Base-by-base conservation (phyloP, 2,113 vertebrate species). In the Astur gentilis region DNA sequence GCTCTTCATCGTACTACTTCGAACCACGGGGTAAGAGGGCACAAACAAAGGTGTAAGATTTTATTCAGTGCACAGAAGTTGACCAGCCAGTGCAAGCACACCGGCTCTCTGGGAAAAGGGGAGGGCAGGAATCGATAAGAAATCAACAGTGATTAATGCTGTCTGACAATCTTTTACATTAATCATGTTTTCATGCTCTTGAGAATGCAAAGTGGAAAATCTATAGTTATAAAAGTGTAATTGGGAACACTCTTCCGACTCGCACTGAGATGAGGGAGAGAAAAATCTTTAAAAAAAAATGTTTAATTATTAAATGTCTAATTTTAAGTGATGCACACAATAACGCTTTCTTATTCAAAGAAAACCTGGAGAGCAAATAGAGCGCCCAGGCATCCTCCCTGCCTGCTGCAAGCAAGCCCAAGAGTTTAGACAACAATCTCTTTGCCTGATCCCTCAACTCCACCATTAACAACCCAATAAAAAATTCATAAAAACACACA, bases 71-170 rank as follows among this genome's bases (percentile, higher is more conserved):
- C 50, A 62, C 75, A 45, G 49, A 55, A 92, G 90, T 20, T 83
- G 91, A 89, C 10, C 0, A 8, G 84, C 47, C 45, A 62, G 72
- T 40, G 71, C 47, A 90, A 93, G 50, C 73, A 77, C 26, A 66
- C 15, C 0, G 4, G 58, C 73, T 90, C 88, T 70, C 69, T 27
- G 54, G 94, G 61, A 84, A 83, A 75, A 90, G 27, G 14, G 49
- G 36, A 86, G 88, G 36, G 49, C 52, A 87, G 61, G 60, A 96
- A 98, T 97, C 88, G 0, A 96, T 97, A 95, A 60, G 67, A 95
- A 97, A 97, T 97, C 95, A 96, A 72, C 91, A 96, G 57, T 97
- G 96, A 97, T 97, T 97, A 97, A 97, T 97, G 97, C 84, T 85
- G 87, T 89, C 97, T 95, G 97, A 97, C 97, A 91, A 55, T 95